phyloP scores from a whole-genome alignment of 2,113 vertebrate species.

The Sterrhoptilus dennistouni region DNA sequence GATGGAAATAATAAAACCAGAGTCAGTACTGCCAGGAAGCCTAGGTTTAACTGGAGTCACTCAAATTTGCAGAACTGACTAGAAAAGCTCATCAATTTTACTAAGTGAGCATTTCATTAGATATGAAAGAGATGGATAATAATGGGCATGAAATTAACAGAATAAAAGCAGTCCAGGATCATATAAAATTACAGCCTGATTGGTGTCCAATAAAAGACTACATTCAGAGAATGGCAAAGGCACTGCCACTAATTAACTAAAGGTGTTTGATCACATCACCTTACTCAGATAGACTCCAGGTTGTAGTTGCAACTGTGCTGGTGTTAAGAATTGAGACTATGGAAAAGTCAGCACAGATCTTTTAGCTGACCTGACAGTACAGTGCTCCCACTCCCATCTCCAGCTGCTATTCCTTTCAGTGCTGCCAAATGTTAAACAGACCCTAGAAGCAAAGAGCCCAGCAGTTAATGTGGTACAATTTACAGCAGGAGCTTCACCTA shows the following conservation, averaged over 20 bases:
- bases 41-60: background rate
- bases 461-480: conserved; percentile 37
- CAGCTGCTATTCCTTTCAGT: background rate
- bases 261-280: background rate
- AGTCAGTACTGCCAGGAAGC: background rate
- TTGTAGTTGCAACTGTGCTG: background rate
- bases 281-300: background rate
- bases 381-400: background rate
- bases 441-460: conserved; percentile 23
- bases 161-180: background rate
- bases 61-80: background rate
- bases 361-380: background rate
- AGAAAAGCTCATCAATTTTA: background rate
- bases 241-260: background rate
- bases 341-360: background rate
- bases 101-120: background rate
- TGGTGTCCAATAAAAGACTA: background rate
- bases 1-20: background rate
- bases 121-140: background rate
- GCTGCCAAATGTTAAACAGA: conserved; percentile 7
- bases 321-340: background rate
- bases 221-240: background rate
- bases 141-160: background rate
- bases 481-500: background rate
- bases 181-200: background rate